phyloP scores from a whole-genome alignment of 2,797 vertebrate species.

The Cercopithecus neglectus region DNA sequence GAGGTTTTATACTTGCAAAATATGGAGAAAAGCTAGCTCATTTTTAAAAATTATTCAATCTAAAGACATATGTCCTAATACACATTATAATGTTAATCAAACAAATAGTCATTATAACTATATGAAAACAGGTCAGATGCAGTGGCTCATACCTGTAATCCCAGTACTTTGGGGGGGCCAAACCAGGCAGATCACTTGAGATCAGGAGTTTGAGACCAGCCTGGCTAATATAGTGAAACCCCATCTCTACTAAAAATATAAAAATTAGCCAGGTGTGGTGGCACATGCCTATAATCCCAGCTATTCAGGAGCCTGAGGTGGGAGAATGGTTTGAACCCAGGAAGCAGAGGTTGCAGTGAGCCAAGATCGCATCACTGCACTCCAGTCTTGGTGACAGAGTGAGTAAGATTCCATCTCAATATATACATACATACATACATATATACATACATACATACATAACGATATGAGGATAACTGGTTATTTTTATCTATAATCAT shows the following conservation, averaged over 20 bases:
- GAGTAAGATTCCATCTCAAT: neutral
- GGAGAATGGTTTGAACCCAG: neutral
- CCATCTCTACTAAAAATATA: neutral
- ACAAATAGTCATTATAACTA: constrained; percentile 14
- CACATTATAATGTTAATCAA: neutral
- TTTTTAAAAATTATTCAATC: neutral
- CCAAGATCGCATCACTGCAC: neutral
- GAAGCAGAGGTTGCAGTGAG: neutral
- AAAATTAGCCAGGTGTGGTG: neutral
- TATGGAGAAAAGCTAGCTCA: neutral
- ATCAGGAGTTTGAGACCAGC: neutral
- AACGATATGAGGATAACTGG: neutral
- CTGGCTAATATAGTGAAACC: neutral
- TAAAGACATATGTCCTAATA: neutral
- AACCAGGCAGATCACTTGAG: neutral
- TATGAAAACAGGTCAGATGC: neutral
- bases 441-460: neutral
- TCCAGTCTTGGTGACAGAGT: neutral
- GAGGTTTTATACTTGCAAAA: neutral
- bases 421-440: neutral
- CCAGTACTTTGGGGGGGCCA: neutral
- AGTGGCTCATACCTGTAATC: neutral
- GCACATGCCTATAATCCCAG: neutral
- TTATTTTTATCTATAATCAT: constrained; percentile 36
- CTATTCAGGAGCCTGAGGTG: neutral